Percentiles rank a stretch among this genome's conserved stretches.
Evolutionary conservation across 2,888 invertebrate species (phyloP).

Genomic region (Troides aeacus): DNA sequence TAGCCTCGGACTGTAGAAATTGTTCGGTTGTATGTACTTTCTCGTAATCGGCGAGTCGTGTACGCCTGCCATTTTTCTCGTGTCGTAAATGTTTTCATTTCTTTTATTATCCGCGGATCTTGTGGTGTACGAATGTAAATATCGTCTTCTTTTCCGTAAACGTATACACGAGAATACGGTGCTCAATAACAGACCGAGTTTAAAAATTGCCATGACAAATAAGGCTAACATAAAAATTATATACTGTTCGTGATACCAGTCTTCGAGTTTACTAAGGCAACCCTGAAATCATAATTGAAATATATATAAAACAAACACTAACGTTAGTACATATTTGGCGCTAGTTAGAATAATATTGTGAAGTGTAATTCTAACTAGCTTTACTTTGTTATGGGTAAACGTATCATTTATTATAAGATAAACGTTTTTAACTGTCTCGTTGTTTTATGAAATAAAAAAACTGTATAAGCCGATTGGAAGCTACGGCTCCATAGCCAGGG

Average conservation of each 20-base stretch:
- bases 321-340: too few species aligned
- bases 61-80: conserved; percentile 50
- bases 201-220: conserved; percentile 84
- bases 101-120: conserved; percentile 61
- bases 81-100: conserved; percentile 67
- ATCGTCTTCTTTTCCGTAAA: conserved; percentile 75
- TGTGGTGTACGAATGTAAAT: conserved; percentile 63
- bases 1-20: conserved; percentile 72
- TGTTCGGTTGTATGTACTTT: conserved; percentile 73
- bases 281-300: conserved; percentile 73
- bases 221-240: conserved; percentile 83
- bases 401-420: too few species aligned
- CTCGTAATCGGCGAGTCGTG: conserved; percentile 68
- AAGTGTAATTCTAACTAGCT: too few species aligned
- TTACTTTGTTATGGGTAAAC: too few species aligned
- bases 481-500: too few species aligned
- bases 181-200: conserved; percentile 85
- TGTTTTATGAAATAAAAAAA: too few species aligned
- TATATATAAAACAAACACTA: background rate
- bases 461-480: too few species aligned
- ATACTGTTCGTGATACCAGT: conserved; percentile 89
- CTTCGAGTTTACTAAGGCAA: conserved; percentile 84
- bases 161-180: conserved; percentile 86
- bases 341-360: too few species aligned
- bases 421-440: too few species aligned